Evolutionary conservation across 2,888 invertebrate genomes (phyloP).

Genomic region (Volucella inanis): DNA sequence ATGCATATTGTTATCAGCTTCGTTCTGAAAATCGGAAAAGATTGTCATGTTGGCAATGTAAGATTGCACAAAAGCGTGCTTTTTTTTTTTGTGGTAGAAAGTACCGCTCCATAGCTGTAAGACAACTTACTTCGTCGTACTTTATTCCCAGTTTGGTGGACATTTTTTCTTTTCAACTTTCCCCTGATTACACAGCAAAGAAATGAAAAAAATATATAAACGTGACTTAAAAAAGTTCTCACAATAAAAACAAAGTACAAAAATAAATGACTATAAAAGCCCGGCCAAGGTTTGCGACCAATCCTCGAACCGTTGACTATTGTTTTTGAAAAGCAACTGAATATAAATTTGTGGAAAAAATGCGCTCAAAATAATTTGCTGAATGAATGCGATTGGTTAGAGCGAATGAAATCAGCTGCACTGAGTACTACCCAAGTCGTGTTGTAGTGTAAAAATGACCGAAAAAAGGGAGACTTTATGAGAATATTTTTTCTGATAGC

Average conservation of each 20-base stretch:
- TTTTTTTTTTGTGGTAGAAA: neutral
- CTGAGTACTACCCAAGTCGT: constrained; percentile 27
- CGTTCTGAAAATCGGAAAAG: constrained; percentile 77
- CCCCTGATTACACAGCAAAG: constrained; percentile 38
- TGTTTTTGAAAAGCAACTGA: constrained; percentile 79
- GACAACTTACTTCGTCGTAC: constrained; percentile 59
- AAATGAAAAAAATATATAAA: constrained; percentile 62
- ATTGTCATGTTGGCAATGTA: neutral
- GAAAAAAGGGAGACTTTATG: neutral
- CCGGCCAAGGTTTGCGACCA: constrained; percentile 69
- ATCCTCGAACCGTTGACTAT: constrained; percentile 77
- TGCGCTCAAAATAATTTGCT: constrained; percentile 68
- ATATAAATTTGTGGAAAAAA: constrained; percentile 66
- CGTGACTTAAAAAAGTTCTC: constrained; percentile 10
- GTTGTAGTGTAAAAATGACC: neutral
- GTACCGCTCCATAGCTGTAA: constrained; percentile 46
- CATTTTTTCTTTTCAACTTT: constrained; percentile 41
- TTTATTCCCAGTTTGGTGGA: constrained; percentile 56
- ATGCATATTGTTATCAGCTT: constrained; percentile 78
- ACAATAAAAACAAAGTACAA: constrained; percentile 8
- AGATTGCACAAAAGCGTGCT: neutral
- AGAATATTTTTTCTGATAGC: too few relatives aligned
- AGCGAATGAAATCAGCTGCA: constrained; percentile 54
- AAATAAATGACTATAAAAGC: constrained; percentile 25
- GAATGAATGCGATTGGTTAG: constrained; percentile 66